Percentiles rank a stretch among this genome's conserved stretches.
Evolutionary conservation across 2,797 vertebrate species (phyloP).

Genomic region (Gallirallus australis): DNA sequence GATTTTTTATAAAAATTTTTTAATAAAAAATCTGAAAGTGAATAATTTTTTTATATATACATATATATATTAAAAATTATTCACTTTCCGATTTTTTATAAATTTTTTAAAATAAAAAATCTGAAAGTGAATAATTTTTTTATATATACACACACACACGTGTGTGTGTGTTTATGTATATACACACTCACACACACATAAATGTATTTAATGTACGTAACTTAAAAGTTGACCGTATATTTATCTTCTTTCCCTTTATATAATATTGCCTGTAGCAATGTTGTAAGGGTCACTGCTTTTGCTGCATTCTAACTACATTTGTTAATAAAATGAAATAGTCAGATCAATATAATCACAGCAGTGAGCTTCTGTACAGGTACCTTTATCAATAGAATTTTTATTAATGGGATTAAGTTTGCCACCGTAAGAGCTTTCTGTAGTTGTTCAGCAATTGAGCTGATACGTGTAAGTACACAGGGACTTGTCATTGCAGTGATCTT

Average conservation of each 20-base stretch:
- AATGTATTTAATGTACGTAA: not conserved
- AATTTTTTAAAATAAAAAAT: too few relatives aligned
- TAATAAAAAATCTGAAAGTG: too few relatives aligned
- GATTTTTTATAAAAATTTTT: too few relatives aligned
- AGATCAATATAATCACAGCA: not conserved
- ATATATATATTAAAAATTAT: not conserved
- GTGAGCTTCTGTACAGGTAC: not conserved
- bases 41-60: too few relatives aligned
- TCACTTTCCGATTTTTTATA: too few relatives aligned
- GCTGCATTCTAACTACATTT: not conserved
- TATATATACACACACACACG: too few relatives aligned
- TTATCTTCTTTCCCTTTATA: not conserved
- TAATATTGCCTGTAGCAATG: not conserved
- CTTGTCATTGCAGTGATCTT: not conserved
- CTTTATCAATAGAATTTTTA: not conserved
- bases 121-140: too few relatives aligned
- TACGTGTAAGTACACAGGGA: rapidly evolving
- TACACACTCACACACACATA: too few relatives aligned
- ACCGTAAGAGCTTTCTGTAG: not conserved
- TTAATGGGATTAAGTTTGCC: not conserved
- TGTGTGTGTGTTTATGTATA: too few relatives aligned
- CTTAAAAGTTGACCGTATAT: not conserved
- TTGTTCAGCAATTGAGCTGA: not conserved
- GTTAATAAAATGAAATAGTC: not conserved
- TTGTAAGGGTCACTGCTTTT: not conserved